phyloP scores from a whole-genome alignment of 1,140 invertebrate species.

The Megathymus violae region DNA sequence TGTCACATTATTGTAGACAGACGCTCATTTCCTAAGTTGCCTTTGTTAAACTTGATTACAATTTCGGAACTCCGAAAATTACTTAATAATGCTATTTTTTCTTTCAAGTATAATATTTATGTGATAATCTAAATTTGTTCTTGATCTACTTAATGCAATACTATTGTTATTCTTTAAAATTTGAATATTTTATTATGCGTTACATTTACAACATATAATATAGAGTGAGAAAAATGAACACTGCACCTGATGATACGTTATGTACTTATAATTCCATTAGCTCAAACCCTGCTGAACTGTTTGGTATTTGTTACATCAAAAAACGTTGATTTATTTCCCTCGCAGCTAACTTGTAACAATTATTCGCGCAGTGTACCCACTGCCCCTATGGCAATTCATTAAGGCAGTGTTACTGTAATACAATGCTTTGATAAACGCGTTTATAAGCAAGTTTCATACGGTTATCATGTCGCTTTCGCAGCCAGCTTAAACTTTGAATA shows the following conservation, averaged over 20 bases:
- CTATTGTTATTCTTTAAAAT: constrained; percentile 24
- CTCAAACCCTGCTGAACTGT: too few species aligned
- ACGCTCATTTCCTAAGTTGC: neutral
- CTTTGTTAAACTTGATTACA: neutral
- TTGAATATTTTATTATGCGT: constrained; percentile 21
- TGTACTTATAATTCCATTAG: too few species aligned
- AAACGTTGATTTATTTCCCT: constrained; percentile 17
- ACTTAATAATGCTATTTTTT: neutral
- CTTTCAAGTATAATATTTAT: neutral
- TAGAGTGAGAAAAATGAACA: too few species aligned
- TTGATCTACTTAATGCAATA: constrained; percentile 27
- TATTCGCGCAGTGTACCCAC: constrained; percentile 8
- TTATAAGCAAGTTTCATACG: constrained; percentile 9
- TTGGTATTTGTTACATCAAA: neutral
- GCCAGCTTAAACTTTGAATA: too few species aligned
- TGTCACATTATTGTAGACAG: too few species aligned
- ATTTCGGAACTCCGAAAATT: too few species aligned
- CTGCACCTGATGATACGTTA: too few species aligned
- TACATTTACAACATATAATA: neutral
- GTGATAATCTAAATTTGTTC: constrained; percentile 23
- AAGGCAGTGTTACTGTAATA: constrained; percentile 5
- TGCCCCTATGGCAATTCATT: too few species aligned
- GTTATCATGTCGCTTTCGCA: constrained; percentile 11
- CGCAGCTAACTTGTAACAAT: constrained; percentile 12
- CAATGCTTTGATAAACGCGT: constrained; percentile 10